Conservation (phyloP, 1,140 invertebrate genomes). For the Thaumatotibia leucotreta region DNA sequence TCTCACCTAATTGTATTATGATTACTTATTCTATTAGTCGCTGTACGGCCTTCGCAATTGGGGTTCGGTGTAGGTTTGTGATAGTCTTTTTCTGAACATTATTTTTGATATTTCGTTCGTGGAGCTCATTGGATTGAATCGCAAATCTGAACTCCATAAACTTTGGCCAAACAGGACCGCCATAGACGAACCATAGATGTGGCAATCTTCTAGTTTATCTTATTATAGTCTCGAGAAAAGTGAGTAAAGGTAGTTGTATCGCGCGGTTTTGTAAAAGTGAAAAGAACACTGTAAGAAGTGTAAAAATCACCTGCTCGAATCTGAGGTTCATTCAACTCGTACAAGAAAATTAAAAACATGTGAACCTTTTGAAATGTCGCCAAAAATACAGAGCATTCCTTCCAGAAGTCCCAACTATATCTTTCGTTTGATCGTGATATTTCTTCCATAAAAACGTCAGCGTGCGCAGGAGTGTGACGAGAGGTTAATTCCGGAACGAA, state of each 20-base stretch:
- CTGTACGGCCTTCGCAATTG: neutral
- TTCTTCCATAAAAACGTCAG: conserved; percentile 7
- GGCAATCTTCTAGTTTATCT: too few species aligned
- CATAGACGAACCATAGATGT: too few species aligned
- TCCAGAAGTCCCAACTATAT: neutral
- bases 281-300: too few species aligned
- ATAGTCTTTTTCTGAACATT: too few species aligned
- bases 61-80: too few species aligned
- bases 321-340: neutral
- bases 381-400: neutral
- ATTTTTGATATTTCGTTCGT: too few species aligned
- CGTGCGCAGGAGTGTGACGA: neutral
- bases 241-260: too few species aligned
- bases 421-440: neutral
- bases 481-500: neutral
- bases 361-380: neutral
- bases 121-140: too few species aligned
- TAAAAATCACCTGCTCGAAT: neutral
- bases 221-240: too few species aligned
- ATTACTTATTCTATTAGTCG: neutral
- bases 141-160: too few species aligned
- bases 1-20: neutral
- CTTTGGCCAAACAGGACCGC: too few species aligned
- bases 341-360: neutral
- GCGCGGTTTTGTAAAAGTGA: too few species aligned